Evolutionary conservation across 2,888 invertebrate species (phyloP).

Genomic region (Ptycholaimellus sp.): DNA sequence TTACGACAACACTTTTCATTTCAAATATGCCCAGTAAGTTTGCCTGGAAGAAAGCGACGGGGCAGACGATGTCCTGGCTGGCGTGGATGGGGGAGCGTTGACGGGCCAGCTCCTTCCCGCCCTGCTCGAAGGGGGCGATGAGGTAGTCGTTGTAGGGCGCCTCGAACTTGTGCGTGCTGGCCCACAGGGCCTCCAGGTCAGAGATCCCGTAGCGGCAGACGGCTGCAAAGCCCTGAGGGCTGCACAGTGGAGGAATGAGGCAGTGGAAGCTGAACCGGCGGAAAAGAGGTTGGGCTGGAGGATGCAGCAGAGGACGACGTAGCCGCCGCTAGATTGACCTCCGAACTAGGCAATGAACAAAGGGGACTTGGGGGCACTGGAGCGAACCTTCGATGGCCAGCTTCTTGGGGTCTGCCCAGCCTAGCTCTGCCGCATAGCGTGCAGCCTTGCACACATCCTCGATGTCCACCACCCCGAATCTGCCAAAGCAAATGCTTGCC

Average conservation of each 20-base stretch:
- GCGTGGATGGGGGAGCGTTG: conserved; percentile 10
- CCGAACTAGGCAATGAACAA: no score
- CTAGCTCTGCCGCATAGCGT: no score
- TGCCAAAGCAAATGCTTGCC: no score
- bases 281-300: conserved; percentile 22
- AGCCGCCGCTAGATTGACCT: no score
- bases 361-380: no score
- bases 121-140: conserved; percentile 17
- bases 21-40: no score
- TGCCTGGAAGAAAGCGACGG: conserved; percentile 18
- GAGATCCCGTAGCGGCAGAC: conserved; percentile 29
- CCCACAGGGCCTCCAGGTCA: conserved; percentile 25
- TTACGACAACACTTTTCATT: no score
- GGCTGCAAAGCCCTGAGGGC: conserved; percentile 11
- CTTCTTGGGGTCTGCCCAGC: no score
- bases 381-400: no score
- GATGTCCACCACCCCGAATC: no score
- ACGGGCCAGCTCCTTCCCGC: conserved; percentile 9
- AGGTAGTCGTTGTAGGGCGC: conserved; percentile 26
- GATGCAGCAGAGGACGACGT: conserved; percentile 12
- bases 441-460: no score
- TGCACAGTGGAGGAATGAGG: background rate
- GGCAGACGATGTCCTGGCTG: conserved; percentile 7
- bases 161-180: conserved; percentile 30
- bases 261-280: conserved; percentile 18